phyloP scores from a whole-genome alignment of 1,140 invertebrate genomes.

The Drosophila simulans region DNA sequence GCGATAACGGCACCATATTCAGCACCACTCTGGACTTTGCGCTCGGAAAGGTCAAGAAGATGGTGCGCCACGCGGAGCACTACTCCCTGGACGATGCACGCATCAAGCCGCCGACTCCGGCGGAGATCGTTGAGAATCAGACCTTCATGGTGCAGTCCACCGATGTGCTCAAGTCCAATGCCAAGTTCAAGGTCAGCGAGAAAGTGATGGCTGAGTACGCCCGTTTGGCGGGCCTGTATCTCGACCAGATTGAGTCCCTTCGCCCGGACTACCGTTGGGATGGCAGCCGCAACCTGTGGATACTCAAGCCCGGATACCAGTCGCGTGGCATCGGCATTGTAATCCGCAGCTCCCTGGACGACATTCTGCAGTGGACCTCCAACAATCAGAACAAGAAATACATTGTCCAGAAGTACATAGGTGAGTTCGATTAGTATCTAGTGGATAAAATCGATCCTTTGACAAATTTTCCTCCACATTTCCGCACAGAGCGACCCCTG shows the following conservation, averaged over 20 bases:
- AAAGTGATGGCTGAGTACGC: conserved; percentile 85
- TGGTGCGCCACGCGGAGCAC: conserved; percentile 67
- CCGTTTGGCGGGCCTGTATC: conserved; percentile 87
- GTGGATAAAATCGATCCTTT: no score
- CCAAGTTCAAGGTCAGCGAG: conserved; percentile 84
- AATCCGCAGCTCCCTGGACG: conserved; percentile 85
- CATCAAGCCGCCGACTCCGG: conserved; percentile 51
- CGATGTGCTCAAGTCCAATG: conserved; percentile 85
- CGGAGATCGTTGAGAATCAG: conserved; percentile 88
- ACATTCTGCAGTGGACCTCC: conserved; percentile 88
- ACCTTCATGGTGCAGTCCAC: conserved; percentile 86
- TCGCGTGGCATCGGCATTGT: conserved; percentile 94
- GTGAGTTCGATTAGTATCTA: conserved; percentile 84
- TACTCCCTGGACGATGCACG: conserved; percentile 61
- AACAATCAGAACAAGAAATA: conserved; percentile 89
- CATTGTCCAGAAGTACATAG: conserved; percentile 97
- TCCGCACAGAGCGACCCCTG: conserved; percentile 89
- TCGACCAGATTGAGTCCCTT: conserved; percentile 87
- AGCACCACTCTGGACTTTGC: conserved; percentile 86
- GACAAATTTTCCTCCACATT: not conserved
- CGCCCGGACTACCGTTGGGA: conserved; percentile 86
- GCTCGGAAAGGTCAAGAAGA: conserved; percentile 73
- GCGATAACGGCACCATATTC: conserved; percentile 60
- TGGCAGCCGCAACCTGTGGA: conserved; percentile 95
- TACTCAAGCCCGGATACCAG: conserved; percentile 94